phyloP scores from a whole-genome alignment of 1,140 invertebrate genomes.

The Zaprionus nigranus region DNA sequence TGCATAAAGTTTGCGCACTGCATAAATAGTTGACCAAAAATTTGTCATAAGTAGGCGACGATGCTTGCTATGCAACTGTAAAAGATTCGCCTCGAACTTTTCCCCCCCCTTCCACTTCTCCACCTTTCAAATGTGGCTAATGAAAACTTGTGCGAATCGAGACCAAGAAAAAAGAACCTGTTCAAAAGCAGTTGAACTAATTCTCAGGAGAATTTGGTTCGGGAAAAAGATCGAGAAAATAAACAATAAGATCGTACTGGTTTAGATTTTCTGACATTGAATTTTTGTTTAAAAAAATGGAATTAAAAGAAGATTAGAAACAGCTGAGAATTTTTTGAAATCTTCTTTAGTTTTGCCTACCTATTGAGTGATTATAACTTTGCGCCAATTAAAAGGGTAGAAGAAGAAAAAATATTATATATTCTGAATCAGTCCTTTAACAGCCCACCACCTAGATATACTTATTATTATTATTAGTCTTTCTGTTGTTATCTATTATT shows the following conservation, averaged over 20 bases:
- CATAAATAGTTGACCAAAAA: constrained; percentile 76
- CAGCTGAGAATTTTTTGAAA: no score
- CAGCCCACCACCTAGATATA: no score
- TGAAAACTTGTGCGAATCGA: constrained; percentile 61
- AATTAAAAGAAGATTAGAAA: no score
- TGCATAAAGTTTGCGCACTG: constrained; percentile 61
- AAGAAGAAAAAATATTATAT: no score
- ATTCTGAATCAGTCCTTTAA: no score
- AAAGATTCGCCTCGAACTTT: constrained; percentile 64
- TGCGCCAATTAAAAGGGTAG: no score
- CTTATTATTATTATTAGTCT: no score
- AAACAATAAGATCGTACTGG: not conserved
- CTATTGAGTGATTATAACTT: no score
- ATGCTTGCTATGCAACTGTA: constrained; percentile 72
- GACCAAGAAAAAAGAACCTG: constrained; percentile 30
- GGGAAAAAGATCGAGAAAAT: not conserved
- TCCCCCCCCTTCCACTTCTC: constrained; percentile 6
- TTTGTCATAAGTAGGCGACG: constrained; percentile 72
- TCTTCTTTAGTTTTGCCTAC: no score
- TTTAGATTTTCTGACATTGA: no score
- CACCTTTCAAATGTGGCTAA: constrained; percentile 50
- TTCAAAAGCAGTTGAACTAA: constrained; percentile 16
- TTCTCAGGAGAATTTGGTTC: not conserved
- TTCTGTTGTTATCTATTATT: no score
- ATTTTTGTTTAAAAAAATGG: no score